Percentiles rank a stretch among this genome's conserved stretches.
Evolutionary conservation across 2,888 invertebrate species (phyloP).

Genomic region (Lithophane socia): DNA sequence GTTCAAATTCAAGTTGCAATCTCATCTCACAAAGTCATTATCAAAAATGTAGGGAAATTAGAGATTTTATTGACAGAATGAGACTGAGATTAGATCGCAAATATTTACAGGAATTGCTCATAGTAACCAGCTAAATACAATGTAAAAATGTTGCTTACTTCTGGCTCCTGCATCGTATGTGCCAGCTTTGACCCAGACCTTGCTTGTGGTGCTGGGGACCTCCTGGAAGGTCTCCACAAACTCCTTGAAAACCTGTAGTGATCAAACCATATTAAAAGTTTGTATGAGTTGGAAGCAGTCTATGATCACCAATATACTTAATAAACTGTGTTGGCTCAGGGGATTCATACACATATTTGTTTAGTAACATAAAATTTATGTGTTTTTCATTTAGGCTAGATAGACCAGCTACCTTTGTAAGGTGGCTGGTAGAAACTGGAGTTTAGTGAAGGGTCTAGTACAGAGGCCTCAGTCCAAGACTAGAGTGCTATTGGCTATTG

Average conservation of each 20-base stretch:
- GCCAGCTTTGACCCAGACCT: slow-evolving; percentile 99
- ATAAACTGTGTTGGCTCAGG: neutral
- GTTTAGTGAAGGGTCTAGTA: neutral
- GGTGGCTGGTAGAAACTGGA: neutral
- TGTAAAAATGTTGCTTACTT: slow-evolving; percentile 90
- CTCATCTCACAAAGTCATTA: neutral
- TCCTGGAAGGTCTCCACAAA: slow-evolving; percentile 99
- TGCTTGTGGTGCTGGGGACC: slow-evolving; percentile 93
- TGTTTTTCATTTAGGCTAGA: neutral
- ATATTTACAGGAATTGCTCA: too few species aligned
- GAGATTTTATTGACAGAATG: too few species aligned
- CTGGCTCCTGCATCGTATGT: slow-evolving; percentile 98
- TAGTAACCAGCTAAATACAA: too few species aligned
- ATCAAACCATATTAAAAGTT: slow-evolving; percentile 1
- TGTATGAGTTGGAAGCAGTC: neutral
- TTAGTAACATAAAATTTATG: neutral
- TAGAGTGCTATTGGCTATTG: neutral
- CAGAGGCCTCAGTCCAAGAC: neutral
- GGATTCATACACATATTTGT: neutral
- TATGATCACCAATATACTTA: neutral
- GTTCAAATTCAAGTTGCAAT: neutral
- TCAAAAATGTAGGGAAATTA: neutral
- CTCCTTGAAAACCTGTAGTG: slow-evolving; percentile 96
- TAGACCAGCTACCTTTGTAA: neutral
- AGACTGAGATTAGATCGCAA: neutral